Evolutionary conservation across 2,888 invertebrate genomes (phyloP).

Genomic region (Dryobotodes eremita): DNA sequence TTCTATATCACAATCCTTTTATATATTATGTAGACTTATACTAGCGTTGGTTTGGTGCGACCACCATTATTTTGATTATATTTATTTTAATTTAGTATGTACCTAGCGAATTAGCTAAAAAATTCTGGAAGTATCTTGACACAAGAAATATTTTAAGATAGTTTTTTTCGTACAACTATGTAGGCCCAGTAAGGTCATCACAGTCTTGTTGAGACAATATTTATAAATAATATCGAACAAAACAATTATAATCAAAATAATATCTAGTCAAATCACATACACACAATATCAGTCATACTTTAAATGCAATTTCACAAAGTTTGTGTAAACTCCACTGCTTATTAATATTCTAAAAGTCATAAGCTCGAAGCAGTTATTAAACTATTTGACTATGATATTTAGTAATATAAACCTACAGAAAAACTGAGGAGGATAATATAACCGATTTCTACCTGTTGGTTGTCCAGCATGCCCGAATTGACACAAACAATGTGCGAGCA

Average conservation of each 20-base stretch:
- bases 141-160: constrained; percentile 24
- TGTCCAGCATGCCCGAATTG: constrained; percentile 44
- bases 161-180: constrained; percentile 22
- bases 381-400: constrained; percentile 13
- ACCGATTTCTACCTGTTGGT: constrained; percentile 6
- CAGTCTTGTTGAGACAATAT: constrained; percentile 55
- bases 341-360: constrained; percentile 11
- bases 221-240: constrained; percentile 46
- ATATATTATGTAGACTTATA: constrained; percentile 75
- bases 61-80: constrained; percentile 70
- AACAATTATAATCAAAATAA: constrained; percentile 70
- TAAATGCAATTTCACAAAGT: constrained; percentile 69
- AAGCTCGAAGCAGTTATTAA: constrained; percentile 28
- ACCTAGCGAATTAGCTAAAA: constrained; percentile 40
- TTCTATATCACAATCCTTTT: constrained; percentile 86
- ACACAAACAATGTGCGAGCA: constrained; percentile 73
- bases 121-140: constrained; percentile 14
- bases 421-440: constrained; percentile 12
- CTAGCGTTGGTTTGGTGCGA: constrained; percentile 74
- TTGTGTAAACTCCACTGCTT: constrained; percentile 64
- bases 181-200: constrained; percentile 18
- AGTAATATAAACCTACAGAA: neutral
- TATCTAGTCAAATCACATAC: constrained; percentile 67
- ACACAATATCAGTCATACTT: constrained; percentile 78
- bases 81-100: constrained; percentile 39